A percentile compares a stretch with the other conserved stretches of the same genome.
These are phyloP conservation scores for Microctenopoma lineatum DNA, from an alignment of 2,797 vertebrate genomes.

Conservation along the genomic window DNA sequence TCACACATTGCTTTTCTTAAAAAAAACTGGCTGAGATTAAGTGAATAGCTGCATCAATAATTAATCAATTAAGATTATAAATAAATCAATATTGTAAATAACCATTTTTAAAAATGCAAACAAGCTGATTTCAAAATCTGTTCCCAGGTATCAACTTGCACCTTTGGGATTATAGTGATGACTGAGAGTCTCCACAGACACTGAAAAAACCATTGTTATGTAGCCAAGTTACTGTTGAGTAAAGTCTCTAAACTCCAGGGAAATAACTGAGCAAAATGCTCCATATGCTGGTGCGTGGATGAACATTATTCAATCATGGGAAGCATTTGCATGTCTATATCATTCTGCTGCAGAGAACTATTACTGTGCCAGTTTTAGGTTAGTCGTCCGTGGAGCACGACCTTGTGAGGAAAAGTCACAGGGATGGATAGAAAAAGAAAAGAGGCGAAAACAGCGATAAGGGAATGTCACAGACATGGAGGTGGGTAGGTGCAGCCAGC, in stretches of 20 bases:
- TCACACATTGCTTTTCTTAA: background rate
- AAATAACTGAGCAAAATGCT: constrained; percentile 10
- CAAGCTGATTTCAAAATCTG: background rate
- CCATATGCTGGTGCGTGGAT: no score
- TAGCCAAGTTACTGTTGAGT: constrained; percentile 8
- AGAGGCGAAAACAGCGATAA: background rate
- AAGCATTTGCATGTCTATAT: constrained; percentile 30
- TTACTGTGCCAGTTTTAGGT: constrained; percentile 17
- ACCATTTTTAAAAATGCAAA: no score
- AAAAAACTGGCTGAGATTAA: background rate
- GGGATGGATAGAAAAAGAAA: constrained; percentile 1
- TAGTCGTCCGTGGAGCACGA: constrained; percentile 35
- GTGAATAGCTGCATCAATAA: background rate
- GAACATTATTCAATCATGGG: background rate
- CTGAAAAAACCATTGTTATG: no score
- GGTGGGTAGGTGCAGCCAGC: background rate
- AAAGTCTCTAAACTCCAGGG: background rate
- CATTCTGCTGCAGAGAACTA: constrained; percentile 50
- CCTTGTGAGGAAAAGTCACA: constrained; percentile 23
- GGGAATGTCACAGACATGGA: background rate
- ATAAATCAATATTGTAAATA: background rate
- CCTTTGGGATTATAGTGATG: no score
- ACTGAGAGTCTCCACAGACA: no score
- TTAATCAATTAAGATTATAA: background rate
- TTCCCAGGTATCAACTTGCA: no score